phyloP scores from a whole-genome alignment of 2,888 invertebrate species.

The Hemaris fuciformis region DNA sequence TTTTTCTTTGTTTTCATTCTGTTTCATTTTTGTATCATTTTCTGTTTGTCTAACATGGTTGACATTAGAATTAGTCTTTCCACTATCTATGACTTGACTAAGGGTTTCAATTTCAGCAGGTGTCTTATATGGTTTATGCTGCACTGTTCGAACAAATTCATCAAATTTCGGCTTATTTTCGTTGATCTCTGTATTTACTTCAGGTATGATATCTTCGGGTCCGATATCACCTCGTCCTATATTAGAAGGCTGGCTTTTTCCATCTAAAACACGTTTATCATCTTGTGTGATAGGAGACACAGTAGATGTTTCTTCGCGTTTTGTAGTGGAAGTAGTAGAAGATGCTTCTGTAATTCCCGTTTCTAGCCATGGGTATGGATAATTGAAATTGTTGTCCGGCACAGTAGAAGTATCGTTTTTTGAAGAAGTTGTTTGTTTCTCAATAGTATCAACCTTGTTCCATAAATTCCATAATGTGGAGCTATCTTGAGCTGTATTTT shows the following conservation, averaged over 20 bases:
- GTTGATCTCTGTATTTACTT: constrained; percentile 1
- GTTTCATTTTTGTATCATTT: too few relatives aligned
- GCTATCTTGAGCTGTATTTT: constrained; percentile 16
- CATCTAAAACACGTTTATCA: constrained; percentile 12
- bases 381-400: background rate
- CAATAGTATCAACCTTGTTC: constrained; percentile 36
- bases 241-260: constrained; percentile 25
- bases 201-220: constrained; percentile 27
- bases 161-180: background rate
- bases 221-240: constrained; percentile 44
- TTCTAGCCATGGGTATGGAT: background rate
- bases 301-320: background rate
- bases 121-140: constrained; percentile 21
- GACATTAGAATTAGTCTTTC: background rate
- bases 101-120: constrained; percentile 21
- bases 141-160: background rate
- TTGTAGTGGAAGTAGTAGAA: background rate
- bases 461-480: constrained; percentile 34
- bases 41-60: background rate
- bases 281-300: background rate
- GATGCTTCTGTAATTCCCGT: background rate
- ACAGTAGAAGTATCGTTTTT: background rate
- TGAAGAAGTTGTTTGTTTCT: constrained; percentile 27
- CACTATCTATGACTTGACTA: constrained; percentile 7
- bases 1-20: too few relatives aligned